These are phyloP conservation scores for Australoheros facetus DNA, from an alignment of 2,797 vertebrate species.

Conservation along the genomic window DNA sequence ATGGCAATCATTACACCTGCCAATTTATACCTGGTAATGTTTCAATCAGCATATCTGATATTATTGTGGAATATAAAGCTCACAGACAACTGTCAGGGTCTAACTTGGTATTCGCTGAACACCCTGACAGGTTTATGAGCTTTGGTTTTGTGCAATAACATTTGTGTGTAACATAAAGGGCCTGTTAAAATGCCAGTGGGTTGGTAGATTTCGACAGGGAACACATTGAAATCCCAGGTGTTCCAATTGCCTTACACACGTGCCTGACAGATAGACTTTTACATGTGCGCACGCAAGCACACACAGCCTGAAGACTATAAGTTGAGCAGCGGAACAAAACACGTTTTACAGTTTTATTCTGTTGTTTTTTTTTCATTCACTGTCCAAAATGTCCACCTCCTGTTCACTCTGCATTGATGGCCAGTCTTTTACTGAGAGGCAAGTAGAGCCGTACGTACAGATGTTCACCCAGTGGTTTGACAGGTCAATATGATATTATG, in stretches of 20 bases:
- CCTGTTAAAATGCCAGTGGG: constrained; percentile 46
- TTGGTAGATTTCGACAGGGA: constrained; percentile 47
- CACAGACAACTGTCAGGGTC: not conserved
- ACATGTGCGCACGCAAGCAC: constrained; percentile 1
- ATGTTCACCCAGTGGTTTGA: constrained; percentile 17
- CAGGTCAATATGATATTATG: not conserved
- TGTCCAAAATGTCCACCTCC: constrained; percentile 29
- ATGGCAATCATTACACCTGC: not conserved
- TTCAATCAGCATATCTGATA: not conserved
- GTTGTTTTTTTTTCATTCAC: constrained; percentile 17
- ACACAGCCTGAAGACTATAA: constrained; percentile 40
- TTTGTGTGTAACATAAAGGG: constrained; percentile 16
- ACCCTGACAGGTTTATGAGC: not conserved
- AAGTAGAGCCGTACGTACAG: not conserved
- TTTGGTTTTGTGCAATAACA: not conserved
- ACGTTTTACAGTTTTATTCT: constrained; percentile 14
- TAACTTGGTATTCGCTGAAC: not conserved
- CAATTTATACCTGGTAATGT: not conserved
- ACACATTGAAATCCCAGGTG: constrained; percentile 43
- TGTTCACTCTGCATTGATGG: not conserved
- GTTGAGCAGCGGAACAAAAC: constrained; percentile 34
- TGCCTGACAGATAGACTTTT: constrained; percentile 41
- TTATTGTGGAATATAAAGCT: not conserved
- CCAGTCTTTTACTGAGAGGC: constrained; percentile 4
- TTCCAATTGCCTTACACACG: constrained; percentile 28